A percentile compares a stretch with the other conserved stretches of the same genome.
These are phyloP conservation scores for Mesorhabditis sp. DNA, from an alignment of 2,888 invertebrate genomes.

Conservation along the genomic window DNA sequence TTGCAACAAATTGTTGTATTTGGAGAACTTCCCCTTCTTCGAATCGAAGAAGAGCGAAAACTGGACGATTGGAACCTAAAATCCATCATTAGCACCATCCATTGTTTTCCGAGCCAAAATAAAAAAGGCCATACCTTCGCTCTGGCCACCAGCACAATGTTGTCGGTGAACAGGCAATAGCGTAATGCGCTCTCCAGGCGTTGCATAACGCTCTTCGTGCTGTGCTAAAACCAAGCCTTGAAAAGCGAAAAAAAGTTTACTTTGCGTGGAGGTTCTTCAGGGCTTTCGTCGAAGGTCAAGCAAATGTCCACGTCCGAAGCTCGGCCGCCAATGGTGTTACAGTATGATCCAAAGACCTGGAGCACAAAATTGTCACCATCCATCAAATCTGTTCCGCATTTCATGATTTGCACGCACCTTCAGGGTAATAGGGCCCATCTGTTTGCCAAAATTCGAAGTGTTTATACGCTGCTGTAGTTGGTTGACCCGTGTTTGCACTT, in stretches of 20 bases:
- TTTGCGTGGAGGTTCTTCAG: constrained; percentile 33
- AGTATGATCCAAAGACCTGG: constrained; percentile 66
- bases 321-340: constrained; percentile 66
- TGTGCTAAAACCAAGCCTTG: background rate
- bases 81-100: constrained; percentile 13
- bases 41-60: constrained; percentile 11
- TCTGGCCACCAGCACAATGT: background rate
- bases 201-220: background rate
- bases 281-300: constrained; percentile 61
- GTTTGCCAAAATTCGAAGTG: background rate
- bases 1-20: background rate
- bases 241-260: constrained; percentile 4
- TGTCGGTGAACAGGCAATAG: background rate
- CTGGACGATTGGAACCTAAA: constrained; percentile 9
- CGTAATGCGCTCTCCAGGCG: background rate
- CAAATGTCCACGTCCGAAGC: constrained; percentile 67
- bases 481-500: constrained; percentile 12
- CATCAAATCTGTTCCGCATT: constrained; percentile 8
- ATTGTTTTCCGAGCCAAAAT: constrained; percentile 4
- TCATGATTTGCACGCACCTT: background rate
- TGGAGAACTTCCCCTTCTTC: constrained; percentile 40
- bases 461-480: constrained; percentile 15
- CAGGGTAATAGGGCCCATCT: background rate
- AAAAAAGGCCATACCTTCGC: constrained; percentile 4
- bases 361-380: constrained; percentile 45